Conservation (phyloP, 2,888 invertebrate genomes). For the Platypus cylindrus region DNA sequence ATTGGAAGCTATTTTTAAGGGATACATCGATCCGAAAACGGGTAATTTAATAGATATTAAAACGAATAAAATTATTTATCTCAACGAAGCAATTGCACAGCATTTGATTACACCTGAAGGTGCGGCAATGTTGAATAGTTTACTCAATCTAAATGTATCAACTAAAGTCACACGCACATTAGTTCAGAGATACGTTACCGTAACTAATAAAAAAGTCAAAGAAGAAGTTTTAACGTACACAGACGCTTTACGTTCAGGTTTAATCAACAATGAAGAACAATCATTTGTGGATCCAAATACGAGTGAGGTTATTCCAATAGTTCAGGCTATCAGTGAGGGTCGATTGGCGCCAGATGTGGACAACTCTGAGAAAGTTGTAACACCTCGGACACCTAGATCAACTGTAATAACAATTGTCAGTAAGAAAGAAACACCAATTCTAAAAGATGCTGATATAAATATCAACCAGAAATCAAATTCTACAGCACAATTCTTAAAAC, state of each 20-base stretch:
- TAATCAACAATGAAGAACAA: conserved; percentile 67
- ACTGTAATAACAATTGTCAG: conserved; percentile 20
- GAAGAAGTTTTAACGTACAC: conserved; percentile 57
- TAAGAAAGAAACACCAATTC: conserved; percentile 18
- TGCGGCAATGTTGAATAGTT: conserved; percentile 70
- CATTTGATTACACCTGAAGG: conserved; percentile 79
- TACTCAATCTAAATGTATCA: conserved; percentile 78
- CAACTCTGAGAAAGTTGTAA: conserved; percentile 24
- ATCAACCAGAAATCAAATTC: conserved; percentile 23
- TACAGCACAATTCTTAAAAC: conserved; percentile 35
- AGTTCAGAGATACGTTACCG: conserved; percentile 68
- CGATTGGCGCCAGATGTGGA: conserved; percentile 48
- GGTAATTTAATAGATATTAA: conserved; percentile 71
- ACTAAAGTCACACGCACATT: conserved; percentile 78
- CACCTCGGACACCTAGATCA: conserved; percentile 21
- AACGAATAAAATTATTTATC: conserved; percentile 58
- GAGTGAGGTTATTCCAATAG: conserved; percentile 57
- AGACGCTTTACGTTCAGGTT: conserved; percentile 63
- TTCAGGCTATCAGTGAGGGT: conserved; percentile 65
- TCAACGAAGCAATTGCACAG: conserved; percentile 75
- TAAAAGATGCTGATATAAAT: conserved; percentile 3
- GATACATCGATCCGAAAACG: conserved; percentile 75
- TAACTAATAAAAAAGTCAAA: conserved; percentile 49
- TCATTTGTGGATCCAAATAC: conserved; percentile 66
- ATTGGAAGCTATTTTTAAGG: conserved; percentile 78